These are phyloP conservation scores for Centroberyx gerrardi DNA, from an alignment of 2,797 vertebrate species.

Conservation along the genomic window DNA sequence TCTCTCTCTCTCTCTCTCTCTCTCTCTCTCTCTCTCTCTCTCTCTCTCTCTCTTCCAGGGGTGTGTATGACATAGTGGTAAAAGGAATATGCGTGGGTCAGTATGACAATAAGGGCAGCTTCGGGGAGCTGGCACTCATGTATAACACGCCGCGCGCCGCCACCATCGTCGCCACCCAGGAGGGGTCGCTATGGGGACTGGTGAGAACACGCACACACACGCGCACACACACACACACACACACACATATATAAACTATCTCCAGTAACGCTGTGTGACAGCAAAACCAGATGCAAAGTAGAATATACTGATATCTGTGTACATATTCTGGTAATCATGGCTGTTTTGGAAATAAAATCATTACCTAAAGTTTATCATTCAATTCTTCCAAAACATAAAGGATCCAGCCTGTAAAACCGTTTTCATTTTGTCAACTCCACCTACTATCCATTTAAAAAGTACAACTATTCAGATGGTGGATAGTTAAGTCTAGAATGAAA, in stretches of 20 bases:
- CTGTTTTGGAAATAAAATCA: no score
- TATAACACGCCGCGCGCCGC: conserved; percentile 98
- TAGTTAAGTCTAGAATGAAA: no score
- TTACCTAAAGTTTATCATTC: no score
- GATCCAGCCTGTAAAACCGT: no score
- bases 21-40: conserved; percentile 1
- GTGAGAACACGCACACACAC: conserved; percentile 82
- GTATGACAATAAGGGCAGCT: conserved; percentile 96
- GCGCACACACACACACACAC: not conserved
- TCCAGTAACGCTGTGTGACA: no score
- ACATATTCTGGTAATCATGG: no score
- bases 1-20: conserved; percentile 35
- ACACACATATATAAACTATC: not conserved
- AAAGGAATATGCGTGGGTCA: conserved; percentile 90
- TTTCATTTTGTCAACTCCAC: no score
- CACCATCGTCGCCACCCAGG: conserved; percentile 93
- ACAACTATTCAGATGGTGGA: no score
- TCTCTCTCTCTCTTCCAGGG: conserved; percentile 81
- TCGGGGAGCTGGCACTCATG: conserved; percentile 97
- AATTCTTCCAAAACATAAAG: no score
- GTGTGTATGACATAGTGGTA: conserved; percentile 94
- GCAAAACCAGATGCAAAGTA: no score
- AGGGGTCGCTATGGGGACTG: conserved; percentile 96
- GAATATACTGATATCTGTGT: no score
- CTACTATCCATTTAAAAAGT: no score